phyloP scores from a whole-genome alignment of 2,113 vertebrate species.

The Paratilapia polleni region DNA sequence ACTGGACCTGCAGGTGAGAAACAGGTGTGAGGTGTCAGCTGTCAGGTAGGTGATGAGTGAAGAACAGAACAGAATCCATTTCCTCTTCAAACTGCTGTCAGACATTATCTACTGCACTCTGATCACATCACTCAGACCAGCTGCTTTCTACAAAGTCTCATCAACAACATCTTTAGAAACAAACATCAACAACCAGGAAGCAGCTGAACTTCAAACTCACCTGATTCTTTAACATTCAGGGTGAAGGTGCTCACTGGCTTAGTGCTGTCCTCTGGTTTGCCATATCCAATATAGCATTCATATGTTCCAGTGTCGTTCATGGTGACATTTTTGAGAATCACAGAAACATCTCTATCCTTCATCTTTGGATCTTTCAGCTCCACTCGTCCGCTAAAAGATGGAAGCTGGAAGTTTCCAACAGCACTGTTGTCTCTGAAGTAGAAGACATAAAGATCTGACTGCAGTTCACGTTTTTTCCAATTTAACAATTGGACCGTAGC shows the following conservation, averaged over 20 bases:
- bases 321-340: not conserved
- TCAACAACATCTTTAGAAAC: too few species aligned
- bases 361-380: fast-evolving
- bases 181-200: not conserved
- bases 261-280: fast-evolving
- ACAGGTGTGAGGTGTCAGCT: too few species aligned
- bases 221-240: not conserved
- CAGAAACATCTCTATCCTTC: not conserved
- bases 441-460: too few species aligned
- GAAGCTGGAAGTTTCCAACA: fast-evolving
- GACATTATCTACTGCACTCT: too few species aligned
- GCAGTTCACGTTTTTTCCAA: too few species aligned
- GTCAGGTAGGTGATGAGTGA: too few species aligned
- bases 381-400: fast-evolving
- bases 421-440: fast-evolving
- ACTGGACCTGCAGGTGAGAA: too few species aligned
- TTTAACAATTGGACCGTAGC: too few species aligned
- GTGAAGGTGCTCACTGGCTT: fast-evolving
- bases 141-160: too few species aligned
- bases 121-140: too few species aligned
- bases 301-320: fast-evolving
- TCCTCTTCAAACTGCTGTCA: too few species aligned
- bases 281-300: not conserved
- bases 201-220: not conserved
- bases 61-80: too few species aligned